Base-by-base conservation (phyloP, 2,888 invertebrate genomes). In the Pyrocoelia pectoralis region DNA sequence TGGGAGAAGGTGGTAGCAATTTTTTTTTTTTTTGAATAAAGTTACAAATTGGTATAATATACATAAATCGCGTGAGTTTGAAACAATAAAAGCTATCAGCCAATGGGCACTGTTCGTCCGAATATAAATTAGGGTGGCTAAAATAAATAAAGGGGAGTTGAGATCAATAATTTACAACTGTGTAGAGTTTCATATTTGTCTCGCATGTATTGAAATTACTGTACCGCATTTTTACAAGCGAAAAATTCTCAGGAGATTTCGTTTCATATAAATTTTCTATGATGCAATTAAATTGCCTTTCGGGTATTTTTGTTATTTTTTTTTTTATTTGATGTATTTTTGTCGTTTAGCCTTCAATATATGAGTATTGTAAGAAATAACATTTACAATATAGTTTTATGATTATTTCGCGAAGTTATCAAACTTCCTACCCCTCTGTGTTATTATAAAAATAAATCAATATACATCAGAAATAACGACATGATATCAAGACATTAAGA, bases 141-240 rank as follows among this genome's bases (percentile, higher is more conserved):
- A 79, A 79, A 79, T 79, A 79, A 79, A 79, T 79, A 79, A 79
- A 79, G 77, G 78, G 79, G 77, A 75, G 74, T 70, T 65, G 70
- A 76, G 77, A 79, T 79, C 79, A 77, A 79, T 79, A 79, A 79
- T 79, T 79, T 79, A 79, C 77, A 79, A 77, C 76, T 74, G 75
- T 77, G 77, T 73, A 71, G 72, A 71, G 72, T 77, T 76, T 77
- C 76, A 76, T 76, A 75, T 77, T 74, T 74, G 77, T 76, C 76
- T 76, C 65, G 57, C 63, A 68, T 68, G 68, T 64, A 63, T 71
- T 74, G 76, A 77, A 78, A 77, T 78, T 77, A 77, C 77, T 73
- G 76, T 75, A 73, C 73, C 76, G 77, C 76, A 76, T 76, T 77
- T 78, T 77, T 77, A 76, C 77, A 77, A 77, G 76, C 77, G 75